Conservation (phyloP, 2,113 vertebrate genomes). For the Tragulus kanchil region DNA sequence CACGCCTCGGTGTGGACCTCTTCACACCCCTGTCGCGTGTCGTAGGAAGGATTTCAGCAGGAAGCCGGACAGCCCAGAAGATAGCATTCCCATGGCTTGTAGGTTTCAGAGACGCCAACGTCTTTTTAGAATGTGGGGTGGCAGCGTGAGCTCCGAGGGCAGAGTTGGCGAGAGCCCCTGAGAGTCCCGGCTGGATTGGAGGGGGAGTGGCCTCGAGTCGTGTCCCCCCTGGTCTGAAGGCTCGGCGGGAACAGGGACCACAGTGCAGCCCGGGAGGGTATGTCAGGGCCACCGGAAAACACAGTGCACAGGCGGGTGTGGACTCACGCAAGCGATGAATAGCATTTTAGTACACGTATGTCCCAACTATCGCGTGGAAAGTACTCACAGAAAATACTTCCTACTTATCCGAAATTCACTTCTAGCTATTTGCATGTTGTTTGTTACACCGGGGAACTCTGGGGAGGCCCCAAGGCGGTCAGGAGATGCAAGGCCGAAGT, state of each 20-base stretch:
- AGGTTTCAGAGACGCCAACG: fast-evolving
- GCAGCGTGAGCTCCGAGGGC: background rate
- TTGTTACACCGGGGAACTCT: no score
- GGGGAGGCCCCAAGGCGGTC: background rate
- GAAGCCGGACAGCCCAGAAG: background rate
- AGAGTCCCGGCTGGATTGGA: background rate
- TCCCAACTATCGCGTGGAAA: fast-evolving
- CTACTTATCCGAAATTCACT: fast-evolving
- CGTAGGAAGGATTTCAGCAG: background rate
- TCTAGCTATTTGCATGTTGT: background rate
- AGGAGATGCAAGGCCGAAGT: no score
- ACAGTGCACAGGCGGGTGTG: fast-evolving
- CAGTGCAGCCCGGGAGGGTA: fast-evolving
- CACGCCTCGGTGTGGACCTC: fast-evolving
- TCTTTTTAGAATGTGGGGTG: background rate
- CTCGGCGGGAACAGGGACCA: background rate
- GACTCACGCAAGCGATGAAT: no score
- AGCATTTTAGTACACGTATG: no score
- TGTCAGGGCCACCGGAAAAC: background rate
- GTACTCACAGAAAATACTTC: fast-evolving
- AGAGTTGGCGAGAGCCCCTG: background rate
- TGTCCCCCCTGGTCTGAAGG: background rate
- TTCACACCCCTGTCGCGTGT: background rate
- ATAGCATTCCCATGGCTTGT: background rate
- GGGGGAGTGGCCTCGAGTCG: background rate